Base-by-base conservation (phyloP, 2,888 invertebrate species). In the Chloroclysta siterata region DNA sequence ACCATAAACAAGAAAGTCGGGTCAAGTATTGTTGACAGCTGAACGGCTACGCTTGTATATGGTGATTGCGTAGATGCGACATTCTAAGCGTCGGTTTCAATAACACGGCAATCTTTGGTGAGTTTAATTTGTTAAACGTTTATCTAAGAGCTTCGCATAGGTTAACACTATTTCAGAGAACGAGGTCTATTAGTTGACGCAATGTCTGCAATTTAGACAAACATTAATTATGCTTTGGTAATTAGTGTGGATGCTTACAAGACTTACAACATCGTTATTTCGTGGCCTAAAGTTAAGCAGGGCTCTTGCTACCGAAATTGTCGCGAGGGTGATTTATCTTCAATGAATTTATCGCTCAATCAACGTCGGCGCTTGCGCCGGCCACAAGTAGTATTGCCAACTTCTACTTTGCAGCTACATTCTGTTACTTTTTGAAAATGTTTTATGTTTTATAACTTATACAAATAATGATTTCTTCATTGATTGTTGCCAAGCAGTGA, bases 321-420 rank as follows among this genome's bases (percentile, higher is more conserved):
- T 90, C 89, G 87, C 87, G 83, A 84, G 80, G 81, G 83, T 87
- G 87, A 91, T 91, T 90, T 89, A 91, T 90, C 87, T 89, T 83
- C 80, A 78, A 83, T 88, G 83, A 87, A 89, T 92, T 90, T 90
- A 92, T 91, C 92, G 88, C 85, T 89, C 87, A 87, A 88, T 88
- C 88, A 88, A 86, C 83, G 86, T 87, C 86, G 80, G 71, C 76
- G 78, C 77, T 76, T 81, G 85, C 84, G 83, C 85, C 82, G 83
- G 84, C 82, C 79, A 81, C 50, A 53, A 44, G 15, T 10, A 15
- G 53, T 60, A 53, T 53, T 48, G 52, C 71, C 69, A 63, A 82
- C 84, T 60, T 13, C 0, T n/a, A 14, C 8, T 3, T 33, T 52
- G 5, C 29, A 13, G 41, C 36, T 22, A 56, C 8, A 53, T 52